A percentile compares a stretch with the other conserved stretches of the same genome.
These are phyloP conservation scores for Eufriesea mexicana DNA, from an alignment of 1,140 invertebrate species.

Conservation along the genomic window DNA sequence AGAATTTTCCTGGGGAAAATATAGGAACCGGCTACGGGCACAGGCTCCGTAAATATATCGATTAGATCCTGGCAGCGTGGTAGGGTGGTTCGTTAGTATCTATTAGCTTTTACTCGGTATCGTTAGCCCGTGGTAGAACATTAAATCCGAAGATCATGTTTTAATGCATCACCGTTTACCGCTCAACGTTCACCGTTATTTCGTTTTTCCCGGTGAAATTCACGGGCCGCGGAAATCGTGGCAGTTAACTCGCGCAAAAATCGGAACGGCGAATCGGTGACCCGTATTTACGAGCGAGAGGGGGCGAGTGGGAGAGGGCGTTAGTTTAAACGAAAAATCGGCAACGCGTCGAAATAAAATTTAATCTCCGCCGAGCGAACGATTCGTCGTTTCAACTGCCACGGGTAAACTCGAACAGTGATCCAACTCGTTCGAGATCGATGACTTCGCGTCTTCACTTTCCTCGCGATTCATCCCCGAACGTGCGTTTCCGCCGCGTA, in stretches of 20 bases:
- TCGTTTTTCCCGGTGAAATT: not conserved
- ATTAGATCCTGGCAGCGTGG: too few relatives aligned
- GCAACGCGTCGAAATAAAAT: slow-evolving; percentile 27
- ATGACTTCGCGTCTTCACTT: too few relatives aligned
- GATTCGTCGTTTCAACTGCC: not conserved
- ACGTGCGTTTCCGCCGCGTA: too few relatives aligned
- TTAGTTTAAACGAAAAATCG: slow-evolving; percentile 22
- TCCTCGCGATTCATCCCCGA: too few relatives aligned
- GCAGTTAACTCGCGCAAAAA: not conserved
- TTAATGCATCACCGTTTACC: slow-evolving; percentile 2
- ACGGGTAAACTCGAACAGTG: not conserved
- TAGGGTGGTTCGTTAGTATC: too few relatives aligned
- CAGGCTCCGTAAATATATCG: too few relatives aligned
- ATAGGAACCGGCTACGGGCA: too few relatives aligned
- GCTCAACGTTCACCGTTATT: not conserved
- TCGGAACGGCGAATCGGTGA: not conserved
- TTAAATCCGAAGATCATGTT: slow-evolving; percentile 42
- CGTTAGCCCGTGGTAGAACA: not conserved
- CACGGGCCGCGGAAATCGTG: not conserved
- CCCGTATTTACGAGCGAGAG: not conserved
- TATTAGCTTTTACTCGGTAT: too few relatives aligned
- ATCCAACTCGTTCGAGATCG: not conserved
- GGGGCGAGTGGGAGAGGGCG: not conserved
- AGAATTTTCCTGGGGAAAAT: not conserved
- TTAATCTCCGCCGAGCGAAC: slow-evolving; percentile 1